phyloP scores from a whole-genome alignment of 2,113 vertebrate genomes.

The Gambusia holbrooki region DNA sequence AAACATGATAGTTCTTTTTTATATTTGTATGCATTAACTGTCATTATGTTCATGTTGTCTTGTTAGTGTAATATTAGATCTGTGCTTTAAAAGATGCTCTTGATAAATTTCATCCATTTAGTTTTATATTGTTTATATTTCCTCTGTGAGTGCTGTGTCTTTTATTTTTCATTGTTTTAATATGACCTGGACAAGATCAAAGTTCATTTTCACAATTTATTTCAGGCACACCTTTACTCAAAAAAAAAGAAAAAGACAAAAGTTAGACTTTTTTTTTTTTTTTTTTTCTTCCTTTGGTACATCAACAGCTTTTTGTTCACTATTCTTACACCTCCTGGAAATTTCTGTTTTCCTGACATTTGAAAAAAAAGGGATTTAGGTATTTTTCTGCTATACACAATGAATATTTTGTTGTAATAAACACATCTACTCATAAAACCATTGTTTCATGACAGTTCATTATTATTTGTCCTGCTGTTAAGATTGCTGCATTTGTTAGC shows the following conservation, averaged over 20 bases:
- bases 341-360: constrained; percentile 21
- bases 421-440: constrained; percentile 20
- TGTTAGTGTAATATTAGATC: constrained; percentile 69
- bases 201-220: constrained; percentile 62
- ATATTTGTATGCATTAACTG: constrained; percentile 80
- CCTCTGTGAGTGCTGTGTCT: constrained; percentile 68
- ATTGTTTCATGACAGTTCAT: not conserved
- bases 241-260: constrained; percentile 3
- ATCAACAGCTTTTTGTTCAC: constrained; percentile 11
- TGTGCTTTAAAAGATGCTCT: constrained; percentile 63
- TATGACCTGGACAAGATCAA: constrained; percentile 65
- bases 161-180: constrained; percentile 65
- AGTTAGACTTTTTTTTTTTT: too few relatives aligned
- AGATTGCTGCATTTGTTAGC: constrained; percentile 20
- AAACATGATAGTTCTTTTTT: constrained; percentile 74
- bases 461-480: not conserved
- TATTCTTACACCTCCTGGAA: constrained; percentile 5
- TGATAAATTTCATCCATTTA: constrained; percentile 64
- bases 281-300: not conserved
- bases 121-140: constrained; percentile 62
- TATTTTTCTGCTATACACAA: constrained; percentile 11
- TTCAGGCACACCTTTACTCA: constrained; percentile 44
- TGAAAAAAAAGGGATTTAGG: not conserved
- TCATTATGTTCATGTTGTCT: constrained; percentile 73
- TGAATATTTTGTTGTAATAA: constrained; percentile 43